These are phyloP conservation scores for Alces alces DNA, from an alignment of 2,113 vertebrate genomes.

Conservation along the genomic window DNA sequence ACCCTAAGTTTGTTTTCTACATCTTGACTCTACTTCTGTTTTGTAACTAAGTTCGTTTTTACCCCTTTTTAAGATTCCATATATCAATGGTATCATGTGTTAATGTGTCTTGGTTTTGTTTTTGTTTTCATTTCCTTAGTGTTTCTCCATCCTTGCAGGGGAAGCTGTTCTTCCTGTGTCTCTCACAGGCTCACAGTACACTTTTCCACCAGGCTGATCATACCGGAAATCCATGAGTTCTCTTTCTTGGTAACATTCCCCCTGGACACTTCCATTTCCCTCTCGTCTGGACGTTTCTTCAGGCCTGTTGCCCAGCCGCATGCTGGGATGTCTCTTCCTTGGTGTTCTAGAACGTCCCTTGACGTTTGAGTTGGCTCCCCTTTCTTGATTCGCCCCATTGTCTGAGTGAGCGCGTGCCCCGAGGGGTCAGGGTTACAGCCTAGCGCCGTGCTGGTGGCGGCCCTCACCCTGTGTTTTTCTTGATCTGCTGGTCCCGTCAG, in stretches of 20 bases:
- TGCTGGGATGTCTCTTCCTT: background rate
- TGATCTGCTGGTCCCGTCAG: rapidly evolving
- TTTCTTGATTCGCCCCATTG: background rate
- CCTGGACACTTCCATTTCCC: background rate
- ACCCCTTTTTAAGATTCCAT: background rate
- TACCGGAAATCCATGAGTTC: background rate
- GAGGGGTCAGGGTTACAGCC: background rate
- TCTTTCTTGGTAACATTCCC: background rate
- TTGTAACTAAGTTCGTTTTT: background rate
- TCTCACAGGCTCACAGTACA: rapidly evolving
- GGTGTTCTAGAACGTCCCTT: background rate
- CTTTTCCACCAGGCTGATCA: background rate
- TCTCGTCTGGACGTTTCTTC: background rate
- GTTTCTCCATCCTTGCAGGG: background rate
- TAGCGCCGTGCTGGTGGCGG: rapidly evolving
- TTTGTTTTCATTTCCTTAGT: background rate
- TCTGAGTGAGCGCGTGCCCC: background rate
- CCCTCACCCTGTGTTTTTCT: no score
- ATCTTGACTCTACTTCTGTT: background rate
- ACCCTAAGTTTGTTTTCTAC: background rate
- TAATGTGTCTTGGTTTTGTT: background rate
- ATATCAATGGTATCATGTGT: rapidly evolving
- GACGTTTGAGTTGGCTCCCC: background rate
- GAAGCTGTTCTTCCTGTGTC: rapidly evolving
- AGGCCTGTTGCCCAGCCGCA: background rate